Conservation (phyloP, 2,888 invertebrate genomes). For the Lepidonotus clava region DNA sequence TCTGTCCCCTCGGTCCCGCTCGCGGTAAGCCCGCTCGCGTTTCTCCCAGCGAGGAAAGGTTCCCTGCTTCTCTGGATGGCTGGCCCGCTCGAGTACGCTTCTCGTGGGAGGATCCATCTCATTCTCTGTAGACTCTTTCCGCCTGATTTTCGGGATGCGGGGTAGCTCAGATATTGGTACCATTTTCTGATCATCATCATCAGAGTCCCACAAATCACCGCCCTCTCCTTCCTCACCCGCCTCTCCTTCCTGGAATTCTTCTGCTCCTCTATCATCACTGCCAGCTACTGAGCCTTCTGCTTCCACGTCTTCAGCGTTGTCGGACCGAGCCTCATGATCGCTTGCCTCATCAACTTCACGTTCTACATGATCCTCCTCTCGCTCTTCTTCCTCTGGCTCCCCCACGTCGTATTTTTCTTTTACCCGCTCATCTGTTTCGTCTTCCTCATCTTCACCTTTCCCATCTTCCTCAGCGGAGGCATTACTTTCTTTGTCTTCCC, state of each 20-base stretch:
- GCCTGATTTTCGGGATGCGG: constrained; percentile 76
- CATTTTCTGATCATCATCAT: constrained; percentile 66
- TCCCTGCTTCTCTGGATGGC: constrained; percentile 33
- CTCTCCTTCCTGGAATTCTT: background rate
- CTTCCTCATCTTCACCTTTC: constrained; percentile 57
- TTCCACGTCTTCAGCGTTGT: background rate
- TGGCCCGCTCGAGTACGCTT: constrained; percentile 55
- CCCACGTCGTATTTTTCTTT: constrained; percentile 15
- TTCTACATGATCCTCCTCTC: background rate
- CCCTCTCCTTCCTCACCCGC: constrained; percentile 32
- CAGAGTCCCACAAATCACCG: constrained; percentile 28
- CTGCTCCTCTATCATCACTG: background rate
- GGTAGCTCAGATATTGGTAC: constrained; percentile 71
- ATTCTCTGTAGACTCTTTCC: constrained; percentile 62
- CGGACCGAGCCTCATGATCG: background rate
- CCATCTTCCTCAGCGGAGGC: constrained; percentile 60
- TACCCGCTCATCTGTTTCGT: constrained; percentile 39
- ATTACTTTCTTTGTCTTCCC: background rate
- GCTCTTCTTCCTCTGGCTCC: constrained; percentile 14
- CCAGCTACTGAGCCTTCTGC: background rate
- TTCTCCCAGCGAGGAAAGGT: constrained; percentile 61
- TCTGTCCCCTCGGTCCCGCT: constrained; percentile 58
- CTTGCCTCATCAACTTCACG: background rate
- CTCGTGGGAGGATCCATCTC: constrained; percentile 17
- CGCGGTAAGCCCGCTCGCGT: constrained; percentile 48